Evolutionary conservation across 2,797 vertebrate species (phyloP).

Genomic region (Peromyscus attwateri): DNA sequence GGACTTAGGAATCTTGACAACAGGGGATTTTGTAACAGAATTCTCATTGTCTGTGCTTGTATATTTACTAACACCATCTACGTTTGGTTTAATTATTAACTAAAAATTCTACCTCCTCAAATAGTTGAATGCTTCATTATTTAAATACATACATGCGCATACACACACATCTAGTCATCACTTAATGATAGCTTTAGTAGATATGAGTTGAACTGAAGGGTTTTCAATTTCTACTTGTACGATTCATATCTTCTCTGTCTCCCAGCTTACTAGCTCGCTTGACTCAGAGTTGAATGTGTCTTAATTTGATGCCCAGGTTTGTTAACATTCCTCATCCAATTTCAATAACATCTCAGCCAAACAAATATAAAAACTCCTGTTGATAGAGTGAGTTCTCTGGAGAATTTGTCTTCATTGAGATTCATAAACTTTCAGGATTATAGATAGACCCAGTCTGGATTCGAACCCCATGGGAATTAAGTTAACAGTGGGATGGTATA

Average conservation of each 20-base stretch:
- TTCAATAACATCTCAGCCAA: neutral
- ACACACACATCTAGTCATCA: neutral
- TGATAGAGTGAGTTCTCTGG: neutral
- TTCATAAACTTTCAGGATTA: neutral
- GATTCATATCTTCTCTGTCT: neutral
- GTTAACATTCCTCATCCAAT: neutral
- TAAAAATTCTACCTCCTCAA: constrained; percentile 4
- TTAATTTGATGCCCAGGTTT: neutral
- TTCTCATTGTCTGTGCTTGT: neutral
- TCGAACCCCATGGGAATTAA: neutral
- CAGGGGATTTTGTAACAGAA: neutral
- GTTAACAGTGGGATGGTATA: neutral
- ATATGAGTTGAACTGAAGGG: neutral
- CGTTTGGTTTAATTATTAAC: constrained; percentile 16
- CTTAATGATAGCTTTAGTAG: neutral
- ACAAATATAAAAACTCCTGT: neutral
- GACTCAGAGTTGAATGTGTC: neutral
- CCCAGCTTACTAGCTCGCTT: neutral
- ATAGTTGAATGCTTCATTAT: neutral
- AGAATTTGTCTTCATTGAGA: neutral
- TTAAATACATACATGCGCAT: neutral
- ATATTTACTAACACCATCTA: neutral
- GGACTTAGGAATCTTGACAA: neutral
- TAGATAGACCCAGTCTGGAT: neutral
- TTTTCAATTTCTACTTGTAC: neutral